Base-by-base conservation (phyloP, 2,797 vertebrate species). In the Chiroxiphia lanceolata region DNA sequence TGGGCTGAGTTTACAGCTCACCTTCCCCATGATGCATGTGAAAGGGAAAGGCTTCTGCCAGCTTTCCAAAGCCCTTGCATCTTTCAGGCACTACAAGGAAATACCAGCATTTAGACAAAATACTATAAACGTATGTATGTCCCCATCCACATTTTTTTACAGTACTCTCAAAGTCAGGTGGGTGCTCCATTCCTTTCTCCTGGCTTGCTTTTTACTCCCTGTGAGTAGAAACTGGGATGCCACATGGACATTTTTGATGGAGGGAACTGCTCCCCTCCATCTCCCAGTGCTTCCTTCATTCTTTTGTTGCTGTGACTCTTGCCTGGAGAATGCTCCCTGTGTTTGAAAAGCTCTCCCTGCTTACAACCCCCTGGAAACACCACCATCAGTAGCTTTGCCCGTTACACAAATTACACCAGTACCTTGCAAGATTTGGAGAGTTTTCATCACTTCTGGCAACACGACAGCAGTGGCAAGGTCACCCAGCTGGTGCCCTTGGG, bases 101-200 rank as follows among this genome's bases (percentile, higher is more conserved):
- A 56, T 33, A 64, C 8, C 44, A 71, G 26, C 5, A 38, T 13
- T 63, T 64, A 51, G 9, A 11, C 15, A 82, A 75, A 79, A 54
- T 16, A 16, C 15, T 44, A 2, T 20, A 21, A 42, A 11, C 12
- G 6, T 7, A 4, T 44, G 13, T n/a, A 1, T 36, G 7, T 6
- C 33, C 9, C 21, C 23, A 17, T 31, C 34, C 20, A 11, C 33
- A 12, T 40, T 82, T 82, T 36, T 61, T 51, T 57, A 61, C 27
- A 4, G 1, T 34, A 48, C 12, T n/a, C 34, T 74, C n/a, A 16
- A 38, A 36, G 17, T 34, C 54, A 51, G 12, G 18, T 34, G 9
- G 6, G 31, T 76, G 4, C 9, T 57, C 11, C 3, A 11, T 23
- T 80, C 26, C 80, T 83, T 59, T 54, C 15, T 64, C 45, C 23